Evolutionary conservation across 2,888 invertebrate genomes (phyloP).

Genomic region (Spisula subtruncata): DNA sequence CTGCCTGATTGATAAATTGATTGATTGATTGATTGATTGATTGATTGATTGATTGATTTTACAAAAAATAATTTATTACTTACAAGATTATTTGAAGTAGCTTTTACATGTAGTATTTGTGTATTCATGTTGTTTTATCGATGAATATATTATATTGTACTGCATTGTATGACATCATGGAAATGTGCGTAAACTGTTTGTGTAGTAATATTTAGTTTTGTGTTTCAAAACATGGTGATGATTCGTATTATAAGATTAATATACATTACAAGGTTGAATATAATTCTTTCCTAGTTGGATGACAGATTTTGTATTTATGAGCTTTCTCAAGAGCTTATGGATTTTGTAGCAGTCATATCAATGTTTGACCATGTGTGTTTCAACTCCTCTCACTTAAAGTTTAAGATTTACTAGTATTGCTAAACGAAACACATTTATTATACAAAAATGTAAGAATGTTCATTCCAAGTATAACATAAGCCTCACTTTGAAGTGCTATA

Average conservation of each 20-base stretch:
- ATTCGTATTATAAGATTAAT: neutral
- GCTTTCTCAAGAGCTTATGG: too few relatives aligned
- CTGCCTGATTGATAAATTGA: neutral
- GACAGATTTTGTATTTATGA: too few relatives aligned
- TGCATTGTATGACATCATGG: slow-evolving; percentile 29
- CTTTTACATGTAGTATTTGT: slow-evolving; percentile 56
- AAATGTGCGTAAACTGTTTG: slow-evolving; percentile 30
- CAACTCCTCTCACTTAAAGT: too few relatives aligned
- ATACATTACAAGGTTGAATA: neutral
- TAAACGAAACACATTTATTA: too few relatives aligned
- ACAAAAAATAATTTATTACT: slow-evolving; percentile 41
- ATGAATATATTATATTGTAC: slow-evolving; percentile 40
- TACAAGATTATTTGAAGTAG: slow-evolving; percentile 31
- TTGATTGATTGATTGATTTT: slow-evolving; percentile 1
- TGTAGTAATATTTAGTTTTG: neutral
- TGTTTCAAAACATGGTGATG: neutral
- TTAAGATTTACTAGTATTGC: too few relatives aligned
- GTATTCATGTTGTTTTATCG: slow-evolving; percentile 52
- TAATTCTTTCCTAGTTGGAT: neutral
- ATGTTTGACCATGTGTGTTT: too few relatives aligned
- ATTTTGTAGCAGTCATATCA: too few relatives aligned
- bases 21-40: neutral
- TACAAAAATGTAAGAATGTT: too few relatives aligned
- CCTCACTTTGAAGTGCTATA: too few relatives aligned
- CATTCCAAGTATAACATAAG: too few relatives aligned